phyloP scores from a whole-genome alignment of 2,113 vertebrate species.

The Mormoops blainvillei region DNA sequence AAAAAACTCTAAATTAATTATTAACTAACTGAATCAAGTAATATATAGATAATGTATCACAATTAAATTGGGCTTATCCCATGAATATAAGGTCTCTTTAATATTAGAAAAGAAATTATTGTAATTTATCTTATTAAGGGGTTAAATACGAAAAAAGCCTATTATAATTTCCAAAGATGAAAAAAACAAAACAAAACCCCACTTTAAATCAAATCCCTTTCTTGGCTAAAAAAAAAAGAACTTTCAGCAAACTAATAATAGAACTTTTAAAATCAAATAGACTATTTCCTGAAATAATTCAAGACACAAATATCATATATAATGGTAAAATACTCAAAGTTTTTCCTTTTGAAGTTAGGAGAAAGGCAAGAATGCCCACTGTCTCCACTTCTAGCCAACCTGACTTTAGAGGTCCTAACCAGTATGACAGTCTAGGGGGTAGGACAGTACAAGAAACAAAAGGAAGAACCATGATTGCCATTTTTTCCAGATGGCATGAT shows the following conservation, averaged over 20 bases:
- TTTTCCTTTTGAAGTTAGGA: neutral
- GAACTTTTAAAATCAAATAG: neutral
- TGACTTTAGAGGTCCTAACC: neutral
- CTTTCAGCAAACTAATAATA: neutral
- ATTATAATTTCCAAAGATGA: neutral
- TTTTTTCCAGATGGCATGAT: neutral
- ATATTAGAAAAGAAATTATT: neutral
- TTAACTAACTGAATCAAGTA: neutral
- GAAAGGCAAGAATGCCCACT: neutral
- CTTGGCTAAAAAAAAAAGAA: neutral
- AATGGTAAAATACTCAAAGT: neutral
- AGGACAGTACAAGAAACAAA: neutral
- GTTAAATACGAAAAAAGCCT: neutral
- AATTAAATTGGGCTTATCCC: neutral
- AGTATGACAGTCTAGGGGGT: neutral
- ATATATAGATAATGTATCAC: neutral
- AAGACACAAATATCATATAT: neutral
- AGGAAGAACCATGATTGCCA: neutral
- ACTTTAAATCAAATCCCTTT: neutral
- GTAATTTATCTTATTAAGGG: neutral
- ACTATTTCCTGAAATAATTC: neutral
- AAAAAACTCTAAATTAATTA: neutral
- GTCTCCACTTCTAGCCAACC: neutral
- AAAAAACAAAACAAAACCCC: neutral
- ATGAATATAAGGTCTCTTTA: neutral